A percentile compares a stretch with the other conserved stretches of the same genome.
These are phyloP conservation scores for Morone chrysops DNA, from an alignment of 2,113 vertebrate species.

Conservation along the genomic window DNA sequence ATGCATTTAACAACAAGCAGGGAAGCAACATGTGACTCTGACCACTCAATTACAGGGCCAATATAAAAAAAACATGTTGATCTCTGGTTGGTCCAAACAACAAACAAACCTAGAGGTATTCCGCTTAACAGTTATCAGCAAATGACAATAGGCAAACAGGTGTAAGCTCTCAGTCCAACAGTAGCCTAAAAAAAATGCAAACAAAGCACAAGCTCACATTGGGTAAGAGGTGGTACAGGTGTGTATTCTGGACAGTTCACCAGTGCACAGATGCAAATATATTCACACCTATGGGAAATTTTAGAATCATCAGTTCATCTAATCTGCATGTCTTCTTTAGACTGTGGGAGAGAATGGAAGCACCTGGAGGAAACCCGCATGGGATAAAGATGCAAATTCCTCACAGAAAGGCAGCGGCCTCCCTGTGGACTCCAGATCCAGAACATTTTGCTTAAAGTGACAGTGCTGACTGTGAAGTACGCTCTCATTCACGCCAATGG, in stretches of 20 bases:
- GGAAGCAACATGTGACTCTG: background rate
- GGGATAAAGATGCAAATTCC: constrained; percentile 13
- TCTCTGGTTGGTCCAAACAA: background rate
- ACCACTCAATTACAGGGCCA: background rate
- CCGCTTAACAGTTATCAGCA: background rate
- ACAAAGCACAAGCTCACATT: background rate
- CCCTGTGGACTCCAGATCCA: background rate
- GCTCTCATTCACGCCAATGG: background rate
- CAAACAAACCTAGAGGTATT: background rate
- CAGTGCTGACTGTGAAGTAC: background rate
- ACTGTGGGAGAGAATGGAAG: background rate
- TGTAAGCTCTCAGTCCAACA: background rate
- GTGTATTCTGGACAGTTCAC: background rate
- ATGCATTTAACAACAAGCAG: background rate
- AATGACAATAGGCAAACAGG: background rate
- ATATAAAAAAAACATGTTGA: too few relatives aligned
- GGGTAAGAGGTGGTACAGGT: background rate
- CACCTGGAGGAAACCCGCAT: background rate
- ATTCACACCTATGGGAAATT: background rate
- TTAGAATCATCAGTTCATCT: background rate
- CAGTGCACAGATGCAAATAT: background rate
- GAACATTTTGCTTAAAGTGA: background rate
- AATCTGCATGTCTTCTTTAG: background rate
- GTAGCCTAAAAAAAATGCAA: background rate
- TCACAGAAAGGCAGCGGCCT: background rate